Base-by-base conservation (phyloP, 30 jellyfish, hydroid and myxozoan genomes). In the Mastigias papua region DNA sequence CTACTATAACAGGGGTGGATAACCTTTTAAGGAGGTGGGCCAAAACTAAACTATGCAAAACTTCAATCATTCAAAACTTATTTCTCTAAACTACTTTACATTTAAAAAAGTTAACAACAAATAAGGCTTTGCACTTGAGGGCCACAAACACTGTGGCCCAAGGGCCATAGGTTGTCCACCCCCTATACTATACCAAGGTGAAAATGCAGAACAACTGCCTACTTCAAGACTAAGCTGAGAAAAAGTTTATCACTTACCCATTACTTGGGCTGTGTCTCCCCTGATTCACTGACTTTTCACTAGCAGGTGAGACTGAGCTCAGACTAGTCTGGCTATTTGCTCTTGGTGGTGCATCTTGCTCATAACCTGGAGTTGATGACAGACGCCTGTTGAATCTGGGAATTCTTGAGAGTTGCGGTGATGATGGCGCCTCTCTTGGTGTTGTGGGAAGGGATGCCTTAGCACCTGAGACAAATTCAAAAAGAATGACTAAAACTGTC, bases 341-440 rank as follows among this genome's bases (percentile, higher is more conserved):
- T 70, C 88, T 88, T 42, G 83, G 22, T 0, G 84, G 85, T 21
- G 86, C 78, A 51, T 67, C 91, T 51, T 48, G 91, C 50, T 79
- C 96, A 32, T 69, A 32, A 28, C 69, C 48, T 2, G 89, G 91
- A 26, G 96, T 70, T 13, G 96, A 80, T 16, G 96, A 88, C 17
- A 87, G 91, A 5, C 96, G 78, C 70, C 91, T 82, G 65, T 88
- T 60, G 73, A 88, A 78, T 49, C 96, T 67, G 22, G 96, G 96
- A 58, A 88, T 88, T 15, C 96, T 90, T 54, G 96, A 88, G 48
- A 78, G 83, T 34, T 69, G 94, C 6, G 94, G 88, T 20, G 94
- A 85, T 25, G 91, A 32, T 35, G 96, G 88, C 20, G 86, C 74
- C 31, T 88, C 96, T 62, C 87, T 88, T 31, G 89, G 91, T 23